Percentiles rank a stretch among this genome's conserved stretches.
Evolutionary conservation across 1,140 invertebrate species (phyloP).

Genomic region (Leptestheria dahalacensis): DNA sequence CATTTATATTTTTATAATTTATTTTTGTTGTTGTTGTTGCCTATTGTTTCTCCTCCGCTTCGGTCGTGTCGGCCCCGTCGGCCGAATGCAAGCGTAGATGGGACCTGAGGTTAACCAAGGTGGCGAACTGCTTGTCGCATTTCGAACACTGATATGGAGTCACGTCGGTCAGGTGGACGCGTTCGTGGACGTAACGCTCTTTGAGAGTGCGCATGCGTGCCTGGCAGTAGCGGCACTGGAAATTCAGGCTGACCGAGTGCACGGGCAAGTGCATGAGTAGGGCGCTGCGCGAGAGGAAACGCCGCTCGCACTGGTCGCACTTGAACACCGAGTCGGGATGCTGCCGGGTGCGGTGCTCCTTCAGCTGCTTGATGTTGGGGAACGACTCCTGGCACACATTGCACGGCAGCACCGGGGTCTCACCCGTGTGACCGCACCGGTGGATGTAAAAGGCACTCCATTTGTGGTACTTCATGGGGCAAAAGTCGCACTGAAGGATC

Average conservation of each 20-base stretch:
- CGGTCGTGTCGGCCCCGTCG: background rate
- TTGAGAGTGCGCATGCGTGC: constrained; percentile 1
- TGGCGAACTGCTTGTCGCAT: constrained; percentile 5
- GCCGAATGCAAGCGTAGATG: background rate
- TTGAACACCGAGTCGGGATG: constrained; percentile 6
- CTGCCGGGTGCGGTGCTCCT: constrained; percentile 4
- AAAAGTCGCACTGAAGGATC: constrained; percentile 6
- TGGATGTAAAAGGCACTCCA: constrained; percentile 12
- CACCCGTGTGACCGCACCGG: constrained; percentile 6
- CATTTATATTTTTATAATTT: no score
- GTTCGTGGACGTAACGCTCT: constrained; percentile 7
- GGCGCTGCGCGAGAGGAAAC: constrained; percentile 1
- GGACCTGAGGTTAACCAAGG: background rate
- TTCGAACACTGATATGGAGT: background rate
- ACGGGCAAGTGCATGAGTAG: constrained; percentile 4
- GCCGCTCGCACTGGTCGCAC: constrained; percentile 1
- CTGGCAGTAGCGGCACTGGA: constrained; percentile 1
- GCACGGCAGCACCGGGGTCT: constrained; percentile 5
- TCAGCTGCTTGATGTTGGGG: constrained; percentile 4
- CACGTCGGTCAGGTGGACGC: background rate
- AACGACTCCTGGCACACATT: background rate
- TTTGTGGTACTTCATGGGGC: constrained; percentile 8
- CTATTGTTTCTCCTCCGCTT: no score
- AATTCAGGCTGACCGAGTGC: constrained; percentile 1
- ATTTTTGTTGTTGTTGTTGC: no score